Conservation (phyloP, 2,888 invertebrate species). For the Sinotaia quadrata region DNA sequence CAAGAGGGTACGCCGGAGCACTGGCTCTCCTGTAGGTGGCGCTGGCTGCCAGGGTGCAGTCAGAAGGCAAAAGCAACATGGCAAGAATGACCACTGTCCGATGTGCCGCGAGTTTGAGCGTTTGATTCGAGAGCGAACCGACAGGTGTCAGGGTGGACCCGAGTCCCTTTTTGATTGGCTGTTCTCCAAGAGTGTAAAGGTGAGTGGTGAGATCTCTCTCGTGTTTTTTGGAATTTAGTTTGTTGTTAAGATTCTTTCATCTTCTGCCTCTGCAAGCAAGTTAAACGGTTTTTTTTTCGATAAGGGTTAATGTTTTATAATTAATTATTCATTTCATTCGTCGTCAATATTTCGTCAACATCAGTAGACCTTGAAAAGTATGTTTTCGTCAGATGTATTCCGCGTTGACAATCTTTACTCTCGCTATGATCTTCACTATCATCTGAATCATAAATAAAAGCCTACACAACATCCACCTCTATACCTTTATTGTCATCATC, state of each 20-base stretch:
- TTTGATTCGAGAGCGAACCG: conserved; percentile 25
- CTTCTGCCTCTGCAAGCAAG: neutral
- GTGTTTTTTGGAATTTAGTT: too few relatives aligned
- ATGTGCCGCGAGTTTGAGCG: conserved; percentile 30
- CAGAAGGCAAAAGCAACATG: conserved; percentile 2
- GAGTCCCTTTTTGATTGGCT: conserved; percentile 42
- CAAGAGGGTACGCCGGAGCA: neutral
- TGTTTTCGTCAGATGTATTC: neutral
- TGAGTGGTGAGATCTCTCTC: conserved; percentile 16
- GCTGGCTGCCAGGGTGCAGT: neutral
- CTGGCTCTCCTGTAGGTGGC: neutral
- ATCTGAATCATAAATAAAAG: too few relatives aligned
- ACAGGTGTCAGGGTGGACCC: conserved; percentile 39
- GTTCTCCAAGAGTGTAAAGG: conserved; percentile 44
- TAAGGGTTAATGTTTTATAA: too few relatives aligned
- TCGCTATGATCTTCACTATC: neutral
- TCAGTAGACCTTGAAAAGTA: neutral
- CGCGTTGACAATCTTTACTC: neutral
- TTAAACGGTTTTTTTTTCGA: neutral
- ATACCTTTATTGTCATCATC: neutral
- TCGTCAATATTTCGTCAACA: too few relatives aligned
- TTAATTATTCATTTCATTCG: too few relatives aligned
- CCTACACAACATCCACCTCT: too few relatives aligned
- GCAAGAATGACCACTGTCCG: conserved; percentile 25
- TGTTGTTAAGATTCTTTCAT: neutral